Conservation (phyloP, 1,140 invertebrate species). For the Drosophila cardini region DNA sequence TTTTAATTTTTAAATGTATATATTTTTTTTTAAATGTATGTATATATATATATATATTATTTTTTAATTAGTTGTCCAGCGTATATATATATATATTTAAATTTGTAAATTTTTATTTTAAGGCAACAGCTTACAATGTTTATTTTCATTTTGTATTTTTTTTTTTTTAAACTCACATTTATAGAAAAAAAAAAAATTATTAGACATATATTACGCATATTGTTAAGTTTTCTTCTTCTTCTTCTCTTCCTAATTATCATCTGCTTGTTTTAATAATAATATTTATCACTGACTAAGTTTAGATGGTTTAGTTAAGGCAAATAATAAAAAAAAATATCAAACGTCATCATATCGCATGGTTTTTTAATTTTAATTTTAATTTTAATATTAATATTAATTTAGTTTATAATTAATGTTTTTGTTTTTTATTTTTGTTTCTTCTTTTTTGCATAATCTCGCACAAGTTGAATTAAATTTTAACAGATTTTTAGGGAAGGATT, state of each 20-base stretch:
- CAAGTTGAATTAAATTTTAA: constrained; percentile 10
- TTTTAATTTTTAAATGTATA: background rate
- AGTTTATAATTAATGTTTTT: constrained; percentile 19
- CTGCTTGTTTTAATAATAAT: constrained; percentile 14
- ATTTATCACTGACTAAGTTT: constrained; percentile 74
- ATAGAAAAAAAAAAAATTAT: constrained; percentile 52
- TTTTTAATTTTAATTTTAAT: constrained; percentile 40
- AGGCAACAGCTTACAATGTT: constrained; percentile 68
- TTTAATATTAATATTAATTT: constrained; percentile 22
- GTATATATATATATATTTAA: constrained; percentile 30
- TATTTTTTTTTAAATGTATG: background rate
- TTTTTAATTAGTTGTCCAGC: constrained; percentile 23
- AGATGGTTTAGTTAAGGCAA: constrained; percentile 29
- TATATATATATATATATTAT: constrained; percentile 27
- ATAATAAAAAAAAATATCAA: constrained; percentile 71
- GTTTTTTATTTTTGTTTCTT: constrained; percentile 26
- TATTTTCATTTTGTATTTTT: constrained; percentile 18
- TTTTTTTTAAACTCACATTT: constrained; percentile 53
- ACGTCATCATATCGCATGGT: constrained; percentile 71
- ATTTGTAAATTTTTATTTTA: constrained; percentile 56
- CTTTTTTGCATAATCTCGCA: constrained; percentile 52
- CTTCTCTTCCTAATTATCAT: constrained; percentile 14
- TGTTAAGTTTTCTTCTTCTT: constrained; percentile 20
- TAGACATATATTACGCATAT: constrained; percentile 43
- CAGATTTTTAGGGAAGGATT: background rate